phyloP scores from a whole-genome alignment of 1,140 invertebrate genomes.

The Holcopasites calliopsidis region DNA sequence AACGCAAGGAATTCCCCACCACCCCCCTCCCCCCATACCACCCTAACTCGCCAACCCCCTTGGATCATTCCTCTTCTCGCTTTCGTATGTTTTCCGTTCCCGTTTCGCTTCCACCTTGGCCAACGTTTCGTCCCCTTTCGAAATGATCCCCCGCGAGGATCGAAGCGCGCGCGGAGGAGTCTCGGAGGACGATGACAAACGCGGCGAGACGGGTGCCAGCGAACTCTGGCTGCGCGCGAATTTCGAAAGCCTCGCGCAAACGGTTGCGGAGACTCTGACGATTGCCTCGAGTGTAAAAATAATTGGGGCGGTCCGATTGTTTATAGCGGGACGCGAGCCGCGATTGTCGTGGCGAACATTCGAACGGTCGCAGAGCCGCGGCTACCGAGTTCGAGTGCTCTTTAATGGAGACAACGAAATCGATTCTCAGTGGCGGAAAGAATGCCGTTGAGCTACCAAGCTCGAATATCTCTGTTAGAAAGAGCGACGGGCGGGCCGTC shows the following conservation, averaged over 20 bases:
- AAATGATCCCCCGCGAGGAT: too few species aligned
- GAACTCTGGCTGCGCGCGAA: too few species aligned
- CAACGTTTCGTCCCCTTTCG: constrained; percentile 5
- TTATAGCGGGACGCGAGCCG: background rate
- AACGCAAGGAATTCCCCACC: constrained; percentile 59
- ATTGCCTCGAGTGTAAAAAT: too few species aligned
- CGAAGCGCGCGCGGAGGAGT: too few species aligned
- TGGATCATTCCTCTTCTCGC: background rate
- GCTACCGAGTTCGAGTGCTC: constrained; percentile 14
- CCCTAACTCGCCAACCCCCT: background rate
- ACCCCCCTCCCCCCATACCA: too few species aligned
- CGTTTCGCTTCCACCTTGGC: too few species aligned
- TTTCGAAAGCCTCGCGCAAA: too few species aligned
- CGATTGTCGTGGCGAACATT: constrained; percentile 22
- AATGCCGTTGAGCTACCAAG: constrained; percentile 13
- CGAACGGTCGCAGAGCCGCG: constrained; percentile 3
- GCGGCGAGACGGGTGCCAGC: too few species aligned
- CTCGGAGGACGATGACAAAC: too few species aligned
- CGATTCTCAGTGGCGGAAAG: constrained; percentile 19
- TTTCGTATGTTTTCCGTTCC: background rate
- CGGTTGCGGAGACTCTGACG: too few species aligned
- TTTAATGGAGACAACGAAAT: constrained; percentile 29
- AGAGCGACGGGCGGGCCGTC: background rate
- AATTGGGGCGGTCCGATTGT: constrained; percentile 1
- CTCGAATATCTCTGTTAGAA: constrained; percentile 25